Evolutionary conservation across 2,888 invertebrate genomes (phyloP), one percentile per base, ranked within the genome.

Genomic region (Cosmopolites sordidus): DNA sequence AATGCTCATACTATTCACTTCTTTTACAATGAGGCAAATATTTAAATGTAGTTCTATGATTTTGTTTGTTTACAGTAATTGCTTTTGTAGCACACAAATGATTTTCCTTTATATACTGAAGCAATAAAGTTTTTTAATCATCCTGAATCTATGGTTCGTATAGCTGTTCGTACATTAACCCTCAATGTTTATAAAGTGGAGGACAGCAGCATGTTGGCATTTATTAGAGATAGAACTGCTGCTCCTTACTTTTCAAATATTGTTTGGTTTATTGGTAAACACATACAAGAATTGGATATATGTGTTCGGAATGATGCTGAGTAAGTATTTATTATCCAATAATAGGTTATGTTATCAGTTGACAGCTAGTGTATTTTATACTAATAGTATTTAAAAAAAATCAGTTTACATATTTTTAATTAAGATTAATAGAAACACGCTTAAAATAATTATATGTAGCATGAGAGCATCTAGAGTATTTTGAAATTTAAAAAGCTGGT

Each of bases 121-220:
- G 97, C 97, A 29, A 95, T 99, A 57, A 98, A 98, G 75, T 97
- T 99, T 78, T 99, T 98, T 77, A 97, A 99, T 73, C 98, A 99
- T 75, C 87, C 92, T 0, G 99, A 99, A 76, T 92, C 93, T 30
- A 99, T 99, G 99, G 98, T 99, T 29, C 83, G 99, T 43, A 99
- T 99, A 64, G 99, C 99, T 1, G 99, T 99, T 11, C 80, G 99
- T 54, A 99, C 98, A 9, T 82, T 99, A 58, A 96, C 98, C 1
- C 79, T 99, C 38, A 99, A 99, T 76, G 97, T 99, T 1, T 99
- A 96, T 69, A 79, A 83, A 76, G 96, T 97, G 29, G 90, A 93
- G 68, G 96, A 96, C 74, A 84, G 86, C 41, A 93, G 92, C 55
- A 98, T 98, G 97, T 77, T 97, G 60, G 83, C 89, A 60, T 98